Percentiles rank a stretch among this genome's conserved stretches.
Evolutionary conservation across 2,113 vertebrate species (phyloP).

Genomic region (Pachycephala philippinensis): DNA sequence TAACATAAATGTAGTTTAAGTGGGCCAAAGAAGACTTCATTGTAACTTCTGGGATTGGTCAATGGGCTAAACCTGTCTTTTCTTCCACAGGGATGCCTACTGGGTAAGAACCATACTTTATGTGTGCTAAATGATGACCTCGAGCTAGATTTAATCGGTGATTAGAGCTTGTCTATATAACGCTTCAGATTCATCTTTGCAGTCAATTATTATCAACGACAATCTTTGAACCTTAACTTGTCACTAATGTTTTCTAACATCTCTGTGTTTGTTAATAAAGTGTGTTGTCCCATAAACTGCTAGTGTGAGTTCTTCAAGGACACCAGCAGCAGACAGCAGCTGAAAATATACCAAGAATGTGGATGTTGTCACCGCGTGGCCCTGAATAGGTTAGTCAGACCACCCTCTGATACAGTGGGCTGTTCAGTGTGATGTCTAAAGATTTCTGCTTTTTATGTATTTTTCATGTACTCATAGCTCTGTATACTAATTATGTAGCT

Average conservation of each 20-base stretch:
- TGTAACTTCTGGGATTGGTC: background rate
- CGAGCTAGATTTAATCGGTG: accelerated
- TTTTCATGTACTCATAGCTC: background rate
- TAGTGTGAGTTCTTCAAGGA: background rate
- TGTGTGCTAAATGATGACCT: background rate
- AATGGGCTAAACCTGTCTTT: background rate
- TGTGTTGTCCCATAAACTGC: background rate
- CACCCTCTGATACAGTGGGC: background rate
- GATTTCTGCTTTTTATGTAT: background rate
- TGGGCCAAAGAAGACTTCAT: background rate
- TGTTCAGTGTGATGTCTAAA: background rate
- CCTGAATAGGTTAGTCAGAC: background rate
- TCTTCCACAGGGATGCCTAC: background rate
- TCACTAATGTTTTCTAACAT: background rate
- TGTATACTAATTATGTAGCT: background rate
- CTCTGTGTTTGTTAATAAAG: background rate
- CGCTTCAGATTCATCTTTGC: background rate
- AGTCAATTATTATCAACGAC: background rate
- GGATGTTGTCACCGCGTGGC: background rate
- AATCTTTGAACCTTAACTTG: background rate
- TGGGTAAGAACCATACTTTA: background rate
- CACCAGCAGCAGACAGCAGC: background rate
- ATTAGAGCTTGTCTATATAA: background rate
- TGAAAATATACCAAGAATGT: background rate
- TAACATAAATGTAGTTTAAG: background rate